phyloP scores from a whole-genome alignment of 2,888 invertebrate species.

The Catocala nupta region DNA sequence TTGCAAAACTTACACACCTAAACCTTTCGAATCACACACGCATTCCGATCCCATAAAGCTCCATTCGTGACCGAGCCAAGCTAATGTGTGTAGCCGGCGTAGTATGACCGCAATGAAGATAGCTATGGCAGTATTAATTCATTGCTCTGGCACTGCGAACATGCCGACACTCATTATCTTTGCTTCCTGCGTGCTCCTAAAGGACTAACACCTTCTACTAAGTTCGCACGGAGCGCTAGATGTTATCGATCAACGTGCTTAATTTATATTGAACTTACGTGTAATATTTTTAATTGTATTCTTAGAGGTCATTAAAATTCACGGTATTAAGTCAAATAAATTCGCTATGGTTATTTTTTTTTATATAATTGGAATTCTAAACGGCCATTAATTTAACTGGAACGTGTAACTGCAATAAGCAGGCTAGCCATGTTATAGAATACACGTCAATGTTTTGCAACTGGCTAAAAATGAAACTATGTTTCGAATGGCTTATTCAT shows the following conservation, averaged over 20 bases:
- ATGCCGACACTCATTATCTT: constrained; percentile 56
- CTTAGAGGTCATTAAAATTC: too few relatives aligned
- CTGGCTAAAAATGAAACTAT: too few relatives aligned
- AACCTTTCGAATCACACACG: constrained; percentile 15
- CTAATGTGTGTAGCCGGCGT: constrained; percentile 72
- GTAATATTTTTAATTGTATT: background rate
- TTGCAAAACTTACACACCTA: constrained; percentile 24
- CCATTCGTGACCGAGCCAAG: constrained; percentile 72
- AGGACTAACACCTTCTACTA: constrained; percentile 43
- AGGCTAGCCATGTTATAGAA: too few relatives aligned
- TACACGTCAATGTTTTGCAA: too few relatives aligned
- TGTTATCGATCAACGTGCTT: constrained; percentile 20
- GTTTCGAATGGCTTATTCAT: too few relatives aligned
- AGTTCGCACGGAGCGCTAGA: constrained; percentile 31
- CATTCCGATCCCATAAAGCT: constrained; percentile 27
- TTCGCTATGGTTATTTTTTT: too few relatives aligned
- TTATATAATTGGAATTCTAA: too few relatives aligned
- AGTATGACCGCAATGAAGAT: constrained; percentile 79
- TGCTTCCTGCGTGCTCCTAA: constrained; percentile 56
- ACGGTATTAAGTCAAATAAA: too few relatives aligned
- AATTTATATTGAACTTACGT: constrained; percentile 19
- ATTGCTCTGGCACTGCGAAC: constrained; percentile 66
- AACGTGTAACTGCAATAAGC: too few relatives aligned
- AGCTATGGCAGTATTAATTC: constrained; percentile 81
- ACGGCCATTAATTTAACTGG: too few relatives aligned